Conservation (phyloP, 2,113 vertebrate genomes). For the Lepus americanus region DNA sequence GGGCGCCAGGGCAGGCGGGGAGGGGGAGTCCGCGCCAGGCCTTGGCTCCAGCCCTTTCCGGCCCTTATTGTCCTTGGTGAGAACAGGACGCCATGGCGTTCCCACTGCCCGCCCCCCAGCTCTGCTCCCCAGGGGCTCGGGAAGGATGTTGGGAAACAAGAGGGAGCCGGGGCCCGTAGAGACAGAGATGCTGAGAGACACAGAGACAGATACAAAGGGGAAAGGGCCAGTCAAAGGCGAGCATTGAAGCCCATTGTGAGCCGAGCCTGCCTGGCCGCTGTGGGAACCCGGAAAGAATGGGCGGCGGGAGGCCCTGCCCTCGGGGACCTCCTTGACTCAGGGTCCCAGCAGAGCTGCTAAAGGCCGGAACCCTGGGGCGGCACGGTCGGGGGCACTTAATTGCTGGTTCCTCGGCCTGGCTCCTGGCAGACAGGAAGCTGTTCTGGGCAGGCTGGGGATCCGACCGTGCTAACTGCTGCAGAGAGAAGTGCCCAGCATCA, state of each 20-base stretch:
- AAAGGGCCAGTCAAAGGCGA: conserved; percentile 37
- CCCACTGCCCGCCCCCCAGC: conserved; percentile 71
- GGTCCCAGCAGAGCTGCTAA: neutral
- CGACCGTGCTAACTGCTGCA: no score
- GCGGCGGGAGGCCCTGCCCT: conserved; percentile 57
- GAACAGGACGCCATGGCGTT: conserved; percentile 80
- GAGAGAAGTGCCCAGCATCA: no score
- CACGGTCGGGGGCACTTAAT: neutral
- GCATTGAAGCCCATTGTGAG: conserved; percentile 54
- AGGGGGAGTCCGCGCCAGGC: conserved; percentile 59
- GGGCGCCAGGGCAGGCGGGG: conserved; percentile 53
- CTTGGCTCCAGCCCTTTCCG: conserved; percentile 82
- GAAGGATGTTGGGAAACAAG: conserved; percentile 80
- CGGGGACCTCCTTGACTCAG: neutral
- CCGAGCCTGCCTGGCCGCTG: neutral
- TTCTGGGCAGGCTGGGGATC: no score
- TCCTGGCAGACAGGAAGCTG: neutral
- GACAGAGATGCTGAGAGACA: conserved; percentile 77
- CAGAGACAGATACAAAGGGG: conserved; percentile 72
- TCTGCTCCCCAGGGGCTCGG: conserved; percentile 70
- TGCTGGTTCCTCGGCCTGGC: neutral
- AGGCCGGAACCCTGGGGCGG: neutral
- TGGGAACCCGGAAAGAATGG: conserved; percentile 56
- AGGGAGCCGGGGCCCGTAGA: conserved; percentile 72
- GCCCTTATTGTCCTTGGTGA: conserved; percentile 84